Evolutionary conservation across 1,140 invertebrate species (phyloP), one percentile per base, ranked within the genome.

Genomic region (Drosophila sucinea): DNA sequence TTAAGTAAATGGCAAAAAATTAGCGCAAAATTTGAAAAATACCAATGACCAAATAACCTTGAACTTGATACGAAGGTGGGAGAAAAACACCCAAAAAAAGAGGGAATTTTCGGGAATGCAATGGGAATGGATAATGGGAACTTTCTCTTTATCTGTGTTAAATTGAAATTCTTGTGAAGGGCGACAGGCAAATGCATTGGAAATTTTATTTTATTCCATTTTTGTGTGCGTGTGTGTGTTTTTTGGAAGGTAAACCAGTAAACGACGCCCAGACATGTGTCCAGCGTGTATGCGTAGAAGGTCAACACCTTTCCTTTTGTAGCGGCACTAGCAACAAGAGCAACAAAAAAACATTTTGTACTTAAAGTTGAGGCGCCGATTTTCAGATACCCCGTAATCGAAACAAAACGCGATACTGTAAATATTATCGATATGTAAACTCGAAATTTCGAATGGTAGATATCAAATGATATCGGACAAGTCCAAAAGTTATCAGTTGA

Each of bases 301-400:
- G 87, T 90, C 79, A 87, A 90, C 87, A 81, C 87, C 87, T 90
- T 90, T 90, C 87, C 87, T 83, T 90, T 51, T 51, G 44, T 23
- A 7, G 7, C 23, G 23, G 7, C 44, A 51, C 23, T 10, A 27
- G 23, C n/a, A 51, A 51, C 44, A 51, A 41, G 23, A 51, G 25
- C 44, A 51, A 51, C 23, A 51, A 27, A 2, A 17, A 51, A 51
- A 51, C 23, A 51, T 51, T 51, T 51, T 51, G 23, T 27, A 51
- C 44, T 27, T 51, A 27, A 51, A 51, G 11, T 41, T 41, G 11
- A 0, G 6, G 11, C 3, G 23, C 23, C 44, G 44, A 51, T 51
- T 27, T 2, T 51, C 1, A 10, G 4, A 51, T 51, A 51, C 44
- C 44, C 6, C 17, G 17, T 47, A 47, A 38, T 11, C 8, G 3